These are phyloP conservation scores for Lasiurus borealis DNA, from an alignment of 2,113 vertebrate genomes.

Conservation along the genomic window DNA sequence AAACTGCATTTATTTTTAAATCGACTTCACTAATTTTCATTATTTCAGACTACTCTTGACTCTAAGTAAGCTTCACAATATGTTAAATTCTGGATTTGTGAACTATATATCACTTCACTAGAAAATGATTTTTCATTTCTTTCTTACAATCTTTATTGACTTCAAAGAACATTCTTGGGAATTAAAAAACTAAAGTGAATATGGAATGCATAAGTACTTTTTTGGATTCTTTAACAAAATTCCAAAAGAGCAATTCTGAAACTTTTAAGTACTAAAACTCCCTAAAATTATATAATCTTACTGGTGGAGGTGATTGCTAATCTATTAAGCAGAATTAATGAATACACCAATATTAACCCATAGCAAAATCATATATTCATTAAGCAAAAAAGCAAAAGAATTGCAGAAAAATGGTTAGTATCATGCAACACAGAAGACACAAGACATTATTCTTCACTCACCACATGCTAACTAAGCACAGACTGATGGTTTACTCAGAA, in stretches of 20 bases:
- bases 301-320: background rate
- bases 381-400: slow-evolving; percentile 67
- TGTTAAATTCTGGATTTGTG: slow-evolving; percentile 18
- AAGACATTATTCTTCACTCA: slow-evolving; percentile 88
- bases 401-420: slow-evolving; percentile 51
- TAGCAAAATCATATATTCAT: background rate
- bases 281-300: background rate
- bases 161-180: slow-evolving; percentile 46
- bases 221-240: background rate
- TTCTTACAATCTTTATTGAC: background rate
- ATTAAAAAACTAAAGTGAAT: background rate
- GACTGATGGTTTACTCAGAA: slow-evolving; percentile 89
- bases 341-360: slow-evolving; percentile 36
- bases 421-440: slow-evolving; percentile 75
- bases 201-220: background rate
- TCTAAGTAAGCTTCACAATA: background rate
- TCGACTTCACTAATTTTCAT: slow-evolving; percentile 14
- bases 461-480: slow-evolving; percentile 88
- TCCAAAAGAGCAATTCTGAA: slow-evolving; percentile 25
- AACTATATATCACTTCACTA: background rate
- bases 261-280: slow-evolving; percentile 18
- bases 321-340: slow-evolving; percentile 48
- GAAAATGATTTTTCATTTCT: slow-evolving; percentile 44
- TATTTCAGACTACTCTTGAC: background rate
- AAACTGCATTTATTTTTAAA: slow-evolving; percentile 34